Evolutionary conservation across 2,888 invertebrate genomes (phyloP).

Genomic region (Eristalinus aeneus): DNA sequence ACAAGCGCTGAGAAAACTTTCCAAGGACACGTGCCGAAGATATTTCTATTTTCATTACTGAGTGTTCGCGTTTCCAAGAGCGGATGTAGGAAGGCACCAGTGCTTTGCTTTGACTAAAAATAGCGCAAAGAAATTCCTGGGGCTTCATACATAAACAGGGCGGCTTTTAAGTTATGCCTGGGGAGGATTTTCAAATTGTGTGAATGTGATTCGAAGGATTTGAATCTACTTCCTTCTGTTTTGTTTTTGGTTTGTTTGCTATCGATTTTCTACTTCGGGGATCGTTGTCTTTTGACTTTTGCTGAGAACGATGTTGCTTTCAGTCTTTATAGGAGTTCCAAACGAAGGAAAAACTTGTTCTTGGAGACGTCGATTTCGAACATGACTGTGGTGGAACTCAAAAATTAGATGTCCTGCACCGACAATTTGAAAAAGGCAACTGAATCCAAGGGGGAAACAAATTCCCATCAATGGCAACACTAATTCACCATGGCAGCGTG

Average conservation of each 20-base stretch:
- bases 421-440: too few species aligned
- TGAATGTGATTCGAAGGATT: neutral
- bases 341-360: too few species aligned
- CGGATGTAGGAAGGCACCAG: neutral
- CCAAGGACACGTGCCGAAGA: constrained; percentile 3
- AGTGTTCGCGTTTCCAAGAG: neutral
- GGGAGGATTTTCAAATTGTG: neutral
- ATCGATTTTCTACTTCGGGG: neutral
- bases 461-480: constrained; percentile 11
- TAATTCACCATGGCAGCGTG: neutral
- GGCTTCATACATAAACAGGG: neutral
- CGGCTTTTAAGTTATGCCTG: neutral
- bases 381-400: too few species aligned
- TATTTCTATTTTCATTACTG: neutral
- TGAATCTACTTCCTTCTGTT: neutral
- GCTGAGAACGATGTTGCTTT: neutral
- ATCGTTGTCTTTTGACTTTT: neutral
- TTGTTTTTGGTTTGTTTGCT: neutral
- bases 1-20: neutral
- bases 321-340: too few species aligned
- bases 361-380: too few species aligned
- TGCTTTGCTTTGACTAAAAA: constrained; percentile 4
- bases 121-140: neutral
- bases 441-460: too few species aligned
- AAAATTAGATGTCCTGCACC: too few species aligned